Conservation (phyloP, 2,888 invertebrate species). For the Phortica magna region DNA sequence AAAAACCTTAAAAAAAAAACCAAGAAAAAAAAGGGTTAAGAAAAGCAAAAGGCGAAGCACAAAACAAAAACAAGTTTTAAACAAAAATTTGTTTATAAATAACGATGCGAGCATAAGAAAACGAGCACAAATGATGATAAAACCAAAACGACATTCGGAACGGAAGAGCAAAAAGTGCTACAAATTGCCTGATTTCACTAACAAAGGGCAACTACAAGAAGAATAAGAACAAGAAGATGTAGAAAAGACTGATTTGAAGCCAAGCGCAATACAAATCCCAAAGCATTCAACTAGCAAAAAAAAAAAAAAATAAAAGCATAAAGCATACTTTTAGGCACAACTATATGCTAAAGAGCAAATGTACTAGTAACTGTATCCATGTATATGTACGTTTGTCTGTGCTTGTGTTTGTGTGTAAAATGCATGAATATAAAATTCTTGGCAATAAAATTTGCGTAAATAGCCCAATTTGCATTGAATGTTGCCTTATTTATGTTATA, state of each 20-base stretch:
- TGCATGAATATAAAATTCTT: constrained; percentile 64
- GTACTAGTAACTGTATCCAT: not conserved
- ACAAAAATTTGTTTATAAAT: constrained; percentile 22
- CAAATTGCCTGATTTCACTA: constrained; percentile 70
- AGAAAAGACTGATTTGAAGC: constrained; percentile 26
- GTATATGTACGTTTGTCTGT: not conserved
- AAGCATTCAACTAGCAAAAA: constrained; percentile 44
- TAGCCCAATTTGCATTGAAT: constrained; percentile 73
- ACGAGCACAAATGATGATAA: constrained; percentile 8
- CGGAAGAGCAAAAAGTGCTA: constrained; percentile 44
- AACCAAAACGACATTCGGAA: not conserved
- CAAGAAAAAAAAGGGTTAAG: constrained; percentile 14
- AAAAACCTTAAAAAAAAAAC: not conserved
- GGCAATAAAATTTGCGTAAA: constrained; percentile 77
- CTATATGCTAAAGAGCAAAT: not conserved
- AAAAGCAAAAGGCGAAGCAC: not conserved
- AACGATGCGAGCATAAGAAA: not conserved
- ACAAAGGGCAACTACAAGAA: constrained; percentile 55
- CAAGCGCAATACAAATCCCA: constrained; percentile 35
- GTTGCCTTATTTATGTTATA: constrained; percentile 64
- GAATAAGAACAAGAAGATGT: constrained; percentile 29
- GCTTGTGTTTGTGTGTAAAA: constrained; percentile 35
- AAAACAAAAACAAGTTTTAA: constrained; percentile 15
- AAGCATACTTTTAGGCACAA: constrained; percentile 28
- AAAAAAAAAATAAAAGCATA: constrained; percentile 39